Percentiles rank a stretch among this genome's conserved stretches.
Conservation (phyloP, 2,797 vertebrate species). For the Ciconia nigra region DNA sequence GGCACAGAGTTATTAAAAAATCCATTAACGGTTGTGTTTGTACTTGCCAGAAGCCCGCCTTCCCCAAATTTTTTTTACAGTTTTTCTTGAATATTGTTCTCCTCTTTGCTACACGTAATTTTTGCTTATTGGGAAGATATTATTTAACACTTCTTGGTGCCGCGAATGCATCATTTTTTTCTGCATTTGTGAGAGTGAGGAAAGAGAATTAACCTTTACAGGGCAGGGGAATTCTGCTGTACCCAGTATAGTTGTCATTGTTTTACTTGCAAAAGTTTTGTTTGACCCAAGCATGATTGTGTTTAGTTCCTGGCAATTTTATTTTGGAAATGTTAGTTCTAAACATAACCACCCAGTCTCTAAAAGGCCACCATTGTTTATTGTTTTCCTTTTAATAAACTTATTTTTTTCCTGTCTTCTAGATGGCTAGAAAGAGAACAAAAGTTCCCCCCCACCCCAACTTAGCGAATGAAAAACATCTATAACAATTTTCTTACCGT, state of each 20-base stretch:
- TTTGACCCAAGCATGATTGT: constrained; percentile 59
- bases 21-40: constrained; percentile 3
- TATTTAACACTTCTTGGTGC: background rate
- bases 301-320: constrained; percentile 71
- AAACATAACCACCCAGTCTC: constrained; percentile 47
- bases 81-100: constrained; percentile 36
- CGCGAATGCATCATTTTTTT: background rate
- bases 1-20: constrained; percentile 54
- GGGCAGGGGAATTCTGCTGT: background rate
- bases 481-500: background rate
- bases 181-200: background rate
- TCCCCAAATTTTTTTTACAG: background rate
- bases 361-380: constrained; percentile 35
- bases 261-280: constrained; percentile 55
- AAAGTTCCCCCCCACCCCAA: background rate
- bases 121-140: constrained; percentile 28
- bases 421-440: background rate
- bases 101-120: constrained; percentile 12
- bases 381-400: constrained; percentile 49
- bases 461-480: background rate
- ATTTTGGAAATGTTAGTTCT: constrained; percentile 60
- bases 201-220: background rate
- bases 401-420: constrained; percentile 37
- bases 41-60: constrained; percentile 11
- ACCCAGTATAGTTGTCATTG: background rate